Evolutionary conservation across 2,113 vertebrate genomes (phyloP), one percentile per base, ranked within the genome.

Genomic region (Perognathus longimembris): DNA sequence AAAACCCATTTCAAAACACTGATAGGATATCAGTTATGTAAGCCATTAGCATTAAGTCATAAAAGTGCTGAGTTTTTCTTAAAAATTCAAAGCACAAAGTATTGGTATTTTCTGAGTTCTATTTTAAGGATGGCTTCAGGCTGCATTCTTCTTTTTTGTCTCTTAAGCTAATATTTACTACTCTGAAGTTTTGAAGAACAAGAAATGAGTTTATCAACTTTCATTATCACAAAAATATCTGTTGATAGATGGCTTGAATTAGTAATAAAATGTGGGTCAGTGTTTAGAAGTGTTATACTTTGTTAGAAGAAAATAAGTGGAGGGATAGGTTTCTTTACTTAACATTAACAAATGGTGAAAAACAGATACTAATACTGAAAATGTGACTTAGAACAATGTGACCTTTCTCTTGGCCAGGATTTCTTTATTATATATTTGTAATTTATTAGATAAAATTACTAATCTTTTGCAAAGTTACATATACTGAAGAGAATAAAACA

Each of bases 211-310:
- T 75, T 73, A 71, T 90, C 73, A 94, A 84, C 91, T 79, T 78
- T 95, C 54, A 90, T 95, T 95, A 96, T 59, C 7, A 88, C 63
- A 91, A 92, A 95, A 63, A 15, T 82, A 95, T 85, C 59, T 92
- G 42, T 5, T 67, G 15, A 63, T 84, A 97, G 61, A 96, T 95
- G 91, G 63, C 12, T 94, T 88, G 80, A 74, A 76, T 91, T 95
- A 88, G 61, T 80, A 30, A 83, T 30, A 54, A 92, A 94, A 36
- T n/a, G 57, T 69, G 2, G 26, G 34, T 73, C 89, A 85, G 36
- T 54, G 28, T 24, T 87, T 63, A 91, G 32, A n/a, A 24, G 3
- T 80, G 89, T 92, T 71, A 38, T 81, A 89, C 20, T 76, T 54
- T 77, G 21, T 89, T 66, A 69, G 40, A 18, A 83, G 40, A 45